Evolutionary conservation across 2,797 vertebrate genomes (phyloP).

Genomic region (Enteromius afrohamiltoni): DNA sequence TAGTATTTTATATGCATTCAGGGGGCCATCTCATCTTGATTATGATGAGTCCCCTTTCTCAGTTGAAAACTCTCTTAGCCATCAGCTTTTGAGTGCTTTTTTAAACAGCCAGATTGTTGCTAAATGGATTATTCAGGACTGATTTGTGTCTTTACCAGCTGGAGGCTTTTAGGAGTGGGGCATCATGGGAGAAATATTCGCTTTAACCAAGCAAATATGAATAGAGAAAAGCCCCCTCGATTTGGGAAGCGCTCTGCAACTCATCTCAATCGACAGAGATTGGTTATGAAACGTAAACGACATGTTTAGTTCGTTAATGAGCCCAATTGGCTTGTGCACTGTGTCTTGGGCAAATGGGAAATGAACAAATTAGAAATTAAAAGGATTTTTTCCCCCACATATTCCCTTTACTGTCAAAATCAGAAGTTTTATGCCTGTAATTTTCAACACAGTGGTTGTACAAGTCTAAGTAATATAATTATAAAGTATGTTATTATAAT

Average conservation of each 20-base stretch:
- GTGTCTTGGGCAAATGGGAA: conserved; percentile 24
- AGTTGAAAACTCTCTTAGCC: conserved; percentile 56
- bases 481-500: neutral
- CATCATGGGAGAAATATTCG: conserved; percentile 41
- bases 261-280: conserved; percentile 13
- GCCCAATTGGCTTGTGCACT: conserved; percentile 22
- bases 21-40: conserved; percentile 62
- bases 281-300: conserved; percentile 19
- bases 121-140: conserved; percentile 60
- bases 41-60: conserved; percentile 59
- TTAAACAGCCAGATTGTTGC: conserved; percentile 47
- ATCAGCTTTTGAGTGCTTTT: conserved; percentile 58
- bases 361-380: conserved; percentile 25
- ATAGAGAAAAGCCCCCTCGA: conserved; percentile 11
- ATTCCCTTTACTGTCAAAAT: conserved; percentile 24
- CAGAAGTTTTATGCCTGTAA: neutral
- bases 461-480: neutral
- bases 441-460: neutral
- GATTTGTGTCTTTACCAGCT: conserved; percentile 56
- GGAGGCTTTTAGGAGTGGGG: conserved; percentile 42
- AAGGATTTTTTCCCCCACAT: neutral
- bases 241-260: neutral
- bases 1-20: conserved; percentile 63
- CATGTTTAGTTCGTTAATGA: conserved; percentile 32
- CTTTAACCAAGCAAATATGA: conserved; percentile 23